Evolutionary conservation across 2,888 invertebrate species (phyloP).

Genomic region (Thysanoteuthis rhombus): DNA sequence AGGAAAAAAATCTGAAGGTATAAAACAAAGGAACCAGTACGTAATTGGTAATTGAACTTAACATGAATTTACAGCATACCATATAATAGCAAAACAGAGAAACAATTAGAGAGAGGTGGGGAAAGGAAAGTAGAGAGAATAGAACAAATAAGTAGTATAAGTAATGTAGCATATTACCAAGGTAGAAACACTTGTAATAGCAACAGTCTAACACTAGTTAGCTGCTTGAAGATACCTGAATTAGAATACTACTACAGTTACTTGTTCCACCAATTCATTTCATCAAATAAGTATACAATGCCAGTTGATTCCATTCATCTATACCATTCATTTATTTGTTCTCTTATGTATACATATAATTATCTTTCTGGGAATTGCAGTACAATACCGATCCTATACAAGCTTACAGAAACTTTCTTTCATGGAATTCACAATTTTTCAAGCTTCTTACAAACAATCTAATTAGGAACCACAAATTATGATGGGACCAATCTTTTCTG

Average conservation of each 20-base stretch:
- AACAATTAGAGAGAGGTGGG: not conserved
- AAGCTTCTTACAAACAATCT: not conserved
- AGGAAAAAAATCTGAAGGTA: not conserved
- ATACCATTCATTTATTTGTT: not conserved
- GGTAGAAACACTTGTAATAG: not conserved
- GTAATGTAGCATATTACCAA: not conserved
- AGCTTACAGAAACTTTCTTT: not conserved
- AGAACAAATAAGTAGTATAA: not conserved
- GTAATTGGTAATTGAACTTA: not conserved
- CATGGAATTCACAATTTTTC: not conserved
- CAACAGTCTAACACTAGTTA: not conserved
- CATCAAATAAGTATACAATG: not conserved
- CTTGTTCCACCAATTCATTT: not conserved
- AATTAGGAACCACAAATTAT: not conserved
- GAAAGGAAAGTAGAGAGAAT: not conserved
- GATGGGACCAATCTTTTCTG: not conserved
- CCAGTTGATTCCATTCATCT: not conserved
- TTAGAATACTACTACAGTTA: not conserved
- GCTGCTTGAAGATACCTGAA: not conserved
- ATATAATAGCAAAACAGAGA: not conserved
- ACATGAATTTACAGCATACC: not conserved
- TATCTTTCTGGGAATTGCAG: not conserved
- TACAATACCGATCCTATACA: not conserved
- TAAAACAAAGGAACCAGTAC: not conserved
- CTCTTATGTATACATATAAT: not conserved